A percentile compares a stretch with the other conserved stretches of the same genome.
These are phyloP conservation scores for Urocyon cinereoargenteus DNA, from an alignment of 2,797 vertebrate species.

Conservation along the genomic window DNA sequence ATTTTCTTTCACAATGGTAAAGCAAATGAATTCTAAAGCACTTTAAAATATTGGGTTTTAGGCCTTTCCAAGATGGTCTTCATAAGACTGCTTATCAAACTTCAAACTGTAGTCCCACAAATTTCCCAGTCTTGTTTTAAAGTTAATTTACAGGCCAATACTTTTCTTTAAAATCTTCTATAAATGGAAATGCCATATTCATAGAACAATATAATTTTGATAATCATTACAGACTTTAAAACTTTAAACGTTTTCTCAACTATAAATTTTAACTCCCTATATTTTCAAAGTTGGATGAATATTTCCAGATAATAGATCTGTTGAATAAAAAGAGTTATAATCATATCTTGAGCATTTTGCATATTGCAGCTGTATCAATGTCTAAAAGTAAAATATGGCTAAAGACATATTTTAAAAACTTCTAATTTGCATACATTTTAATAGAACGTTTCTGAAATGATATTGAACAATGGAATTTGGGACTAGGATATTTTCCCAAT, in stretches of 20 bases:
- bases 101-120: constrained; percentile 51
- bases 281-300: constrained; percentile 27
- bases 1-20: constrained; percentile 70
- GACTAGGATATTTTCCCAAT: neutral
- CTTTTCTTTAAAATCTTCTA: neutral
- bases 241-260: constrained; percentile 54
- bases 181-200: constrained; percentile 37
- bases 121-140: constrained; percentile 1
- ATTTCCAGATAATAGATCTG: constrained; percentile 82
- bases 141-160: constrained; percentile 25
- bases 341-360: constrained; percentile 84
- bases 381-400: neutral
- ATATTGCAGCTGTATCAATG: constrained; percentile 75
- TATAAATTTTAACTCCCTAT: constrained; percentile 52
- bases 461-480: neutral
- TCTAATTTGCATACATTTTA: constrained; percentile 13
- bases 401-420: neutral
- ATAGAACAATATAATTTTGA: constrained; percentile 36
- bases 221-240: constrained; percentile 52
- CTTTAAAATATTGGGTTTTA: constrained; percentile 17
- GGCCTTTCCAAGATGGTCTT: neutral
- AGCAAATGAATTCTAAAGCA: constrained; percentile 53
- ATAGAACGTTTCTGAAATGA: neutral
- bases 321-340: constrained; percentile 73
- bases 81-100: constrained; percentile 44